phyloP scores from a whole-genome alignment of 2,888 invertebrate species.

The Penaeus monodon region DNA sequence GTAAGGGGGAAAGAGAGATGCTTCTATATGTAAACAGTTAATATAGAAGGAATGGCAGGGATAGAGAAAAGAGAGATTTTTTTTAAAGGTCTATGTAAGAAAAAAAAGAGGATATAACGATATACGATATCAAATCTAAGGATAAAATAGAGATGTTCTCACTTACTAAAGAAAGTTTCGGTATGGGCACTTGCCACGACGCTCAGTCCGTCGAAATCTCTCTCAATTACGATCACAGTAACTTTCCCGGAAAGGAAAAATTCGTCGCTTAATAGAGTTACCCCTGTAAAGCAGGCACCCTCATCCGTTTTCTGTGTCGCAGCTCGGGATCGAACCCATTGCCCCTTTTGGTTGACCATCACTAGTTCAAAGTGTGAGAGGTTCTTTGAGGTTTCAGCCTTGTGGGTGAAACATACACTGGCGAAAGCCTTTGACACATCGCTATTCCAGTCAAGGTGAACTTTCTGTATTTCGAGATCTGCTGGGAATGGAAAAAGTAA shows the following conservation, averaged over 20 bases:
- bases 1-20: too few relatives aligned
- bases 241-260: not conserved
- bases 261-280: not conserved
- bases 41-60: too few relatives aligned
- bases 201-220: not conserved
- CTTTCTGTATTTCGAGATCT: not conserved
- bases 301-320: not conserved
- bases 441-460: conserved; percentile 6
- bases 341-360: not conserved
- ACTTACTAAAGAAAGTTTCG: conserved; percentile 25
- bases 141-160: not conserved
- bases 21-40: too few relatives aligned
- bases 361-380: conserved; percentile 4
- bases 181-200: not conserved
- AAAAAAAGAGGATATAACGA: not conserved
- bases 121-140: not conserved
- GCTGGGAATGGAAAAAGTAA: not conserved
- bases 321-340: not conserved
- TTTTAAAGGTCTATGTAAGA: not conserved
- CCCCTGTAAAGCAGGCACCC: not conserved
- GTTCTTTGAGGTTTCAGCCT: too few relatives aligned
- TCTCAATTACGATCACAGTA: not conserved
- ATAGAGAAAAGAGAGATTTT: too few relatives aligned
- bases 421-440: not conserved
- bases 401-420: too few relatives aligned